Conservation (phyloP, 2,888 invertebrate species). For the Trichogramma evanescens region DNA sequence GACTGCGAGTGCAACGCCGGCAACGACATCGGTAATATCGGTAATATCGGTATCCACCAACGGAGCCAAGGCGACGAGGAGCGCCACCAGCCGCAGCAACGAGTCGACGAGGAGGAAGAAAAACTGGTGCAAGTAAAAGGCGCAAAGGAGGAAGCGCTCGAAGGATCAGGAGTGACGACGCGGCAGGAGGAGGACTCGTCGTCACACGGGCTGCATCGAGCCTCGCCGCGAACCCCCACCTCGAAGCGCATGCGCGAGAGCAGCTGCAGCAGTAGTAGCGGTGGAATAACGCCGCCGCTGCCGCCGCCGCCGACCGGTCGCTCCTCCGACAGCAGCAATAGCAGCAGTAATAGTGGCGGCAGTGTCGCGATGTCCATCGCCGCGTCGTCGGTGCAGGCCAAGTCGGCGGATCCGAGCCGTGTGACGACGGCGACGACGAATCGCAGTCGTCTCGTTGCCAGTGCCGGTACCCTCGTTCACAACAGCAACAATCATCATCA, state of each 20-base stretch:
- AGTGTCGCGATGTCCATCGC: slow-evolving; percentile 45
- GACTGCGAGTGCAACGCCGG: slow-evolving; percentile 28
- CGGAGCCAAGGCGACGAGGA: slow-evolving; percentile 23
- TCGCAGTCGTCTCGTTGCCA: slow-evolving; percentile 9
- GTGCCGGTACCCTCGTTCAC: neutral
- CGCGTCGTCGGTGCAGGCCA: slow-evolving; percentile 38
- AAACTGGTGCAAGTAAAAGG: neutral
- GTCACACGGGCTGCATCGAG: neutral
- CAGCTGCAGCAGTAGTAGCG: neutral
- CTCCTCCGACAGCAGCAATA: slow-evolving; percentile 8
- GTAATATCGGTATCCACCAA: slow-evolving; percentile 20
- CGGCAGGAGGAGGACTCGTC: no score
- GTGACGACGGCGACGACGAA: slow-evolving; percentile 18
- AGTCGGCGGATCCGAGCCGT: slow-evolving; percentile 21
- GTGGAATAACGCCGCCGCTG: slow-evolving; percentile 19
- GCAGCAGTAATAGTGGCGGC: slow-evolving; percentile 17
- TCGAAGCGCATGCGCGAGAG: neutral
- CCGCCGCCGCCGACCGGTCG: slow-evolving; percentile 24
- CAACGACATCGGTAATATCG: slow-evolving; percentile 23
- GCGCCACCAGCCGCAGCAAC: slow-evolving; percentile 20
- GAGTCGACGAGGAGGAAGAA: neutral
- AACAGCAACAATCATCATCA: neutral
- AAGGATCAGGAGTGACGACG: no score
- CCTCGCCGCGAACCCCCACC: neutral
- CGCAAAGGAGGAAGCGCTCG: no score